Percentiles rank a stretch among this genome's conserved stretches.
Evolutionary conservation across 2,113 vertebrate species (phyloP).

Genomic region (Suricata suricatta): DNA sequence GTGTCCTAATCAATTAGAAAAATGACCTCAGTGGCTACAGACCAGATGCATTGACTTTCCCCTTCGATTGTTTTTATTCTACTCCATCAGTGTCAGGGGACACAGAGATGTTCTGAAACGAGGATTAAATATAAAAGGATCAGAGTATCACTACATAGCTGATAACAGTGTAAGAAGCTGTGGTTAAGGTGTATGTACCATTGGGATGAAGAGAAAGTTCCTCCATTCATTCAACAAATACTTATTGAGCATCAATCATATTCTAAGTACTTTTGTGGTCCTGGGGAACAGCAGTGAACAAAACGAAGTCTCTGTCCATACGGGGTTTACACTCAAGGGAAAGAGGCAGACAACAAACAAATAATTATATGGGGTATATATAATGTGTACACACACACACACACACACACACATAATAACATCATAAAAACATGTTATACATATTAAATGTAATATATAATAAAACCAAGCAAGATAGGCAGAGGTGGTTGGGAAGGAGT

Average conservation of each 20-base stretch:
- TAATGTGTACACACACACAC: not conserved
- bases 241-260: not conserved
- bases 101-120: not conserved
- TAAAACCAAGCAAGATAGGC: not conserved
- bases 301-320: not conserved
- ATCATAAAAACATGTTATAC: not conserved
- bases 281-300: not conserved
- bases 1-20: conserved; percentile 16
- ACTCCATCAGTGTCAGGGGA: not conserved
- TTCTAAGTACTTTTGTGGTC: not conserved
- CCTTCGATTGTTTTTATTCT: not conserved
- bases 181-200: not conserved
- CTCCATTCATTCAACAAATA: not conserved
- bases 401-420: not conserved
- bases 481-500: not conserved
- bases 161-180: not conserved
- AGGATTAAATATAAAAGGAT: not conserved
- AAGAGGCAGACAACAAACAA: not conserved
- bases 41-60: not conserved
- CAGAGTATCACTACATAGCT: not conserved
- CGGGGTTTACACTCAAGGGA: not conserved
- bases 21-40: not conserved
- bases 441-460: not conserved
- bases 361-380: not conserved
- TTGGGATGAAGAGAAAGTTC: not conserved